Conservation (phyloP, 2,113 vertebrate species). For the Nycticorax nycticorax region DNA sequence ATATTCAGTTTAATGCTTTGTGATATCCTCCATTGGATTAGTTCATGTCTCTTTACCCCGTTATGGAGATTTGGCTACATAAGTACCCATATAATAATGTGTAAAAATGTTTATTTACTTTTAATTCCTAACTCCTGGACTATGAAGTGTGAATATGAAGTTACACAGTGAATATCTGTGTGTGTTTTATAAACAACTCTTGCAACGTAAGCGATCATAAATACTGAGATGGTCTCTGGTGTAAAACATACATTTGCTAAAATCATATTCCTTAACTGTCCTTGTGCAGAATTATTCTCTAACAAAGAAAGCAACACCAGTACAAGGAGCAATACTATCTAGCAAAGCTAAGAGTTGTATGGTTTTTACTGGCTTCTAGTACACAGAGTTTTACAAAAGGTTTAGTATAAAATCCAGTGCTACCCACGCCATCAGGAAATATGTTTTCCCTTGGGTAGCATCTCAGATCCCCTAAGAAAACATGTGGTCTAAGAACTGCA, state of each 20-base stretch:
- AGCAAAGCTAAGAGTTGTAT: not conserved
- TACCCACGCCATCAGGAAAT: conserved; percentile 38
- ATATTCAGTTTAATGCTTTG: not conserved
- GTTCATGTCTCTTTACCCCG: not conserved
- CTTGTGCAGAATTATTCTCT: not conserved
- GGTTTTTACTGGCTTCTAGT: not conserved
- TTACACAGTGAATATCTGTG: not conserved
- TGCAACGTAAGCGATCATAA: not conserved
- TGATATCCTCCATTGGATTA: not conserved
- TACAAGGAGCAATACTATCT: not conserved
- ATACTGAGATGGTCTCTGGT: not conserved
- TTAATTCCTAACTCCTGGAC: not conserved
- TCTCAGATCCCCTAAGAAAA: conserved; percentile 15
- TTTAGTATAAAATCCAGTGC: not conserved
- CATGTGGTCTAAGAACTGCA: not conserved
- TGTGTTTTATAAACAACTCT: not conserved
- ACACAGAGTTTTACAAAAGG: not conserved
- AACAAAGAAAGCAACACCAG: not conserved
- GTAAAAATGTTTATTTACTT: not conserved
- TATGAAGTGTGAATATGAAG: not conserved
- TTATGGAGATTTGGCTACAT: not conserved
- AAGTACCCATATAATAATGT: not conserved
- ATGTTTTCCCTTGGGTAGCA: conserved; percentile 1
- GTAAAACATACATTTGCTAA: not conserved
- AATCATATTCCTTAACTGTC: not conserved